Percentiles rank a stretch among this genome's conserved stretches.
phyloP scores from a whole-genome alignment of 2,888 invertebrate species.

The Xanthia icteritia region DNA sequence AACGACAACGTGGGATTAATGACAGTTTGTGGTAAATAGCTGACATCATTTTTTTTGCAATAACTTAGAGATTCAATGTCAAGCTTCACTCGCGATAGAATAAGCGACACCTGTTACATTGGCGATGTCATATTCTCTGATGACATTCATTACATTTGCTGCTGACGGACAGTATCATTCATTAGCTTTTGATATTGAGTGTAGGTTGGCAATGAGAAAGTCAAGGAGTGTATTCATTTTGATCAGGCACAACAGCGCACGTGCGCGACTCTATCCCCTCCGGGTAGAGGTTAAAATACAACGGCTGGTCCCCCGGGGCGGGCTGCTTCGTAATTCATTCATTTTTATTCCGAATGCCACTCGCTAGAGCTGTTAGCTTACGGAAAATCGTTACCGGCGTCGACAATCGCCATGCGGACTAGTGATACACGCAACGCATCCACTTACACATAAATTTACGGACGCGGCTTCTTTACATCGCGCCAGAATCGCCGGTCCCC shows the following conservation, averaged over 20 bases:
- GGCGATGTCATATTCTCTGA: constrained; percentile 55
- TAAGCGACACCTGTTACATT: constrained; percentile 86
- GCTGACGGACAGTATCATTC: constrained; percentile 58
- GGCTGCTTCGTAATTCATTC: constrained; percentile 82
- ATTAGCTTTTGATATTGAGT: constrained; percentile 71
- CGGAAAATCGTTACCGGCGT: constrained; percentile 82
- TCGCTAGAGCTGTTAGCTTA: constrained; percentile 75
- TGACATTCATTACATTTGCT: constrained; percentile 53
- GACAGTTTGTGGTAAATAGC: constrained; percentile 48
- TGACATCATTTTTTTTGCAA: constrained; percentile 73
- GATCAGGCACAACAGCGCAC: constrained; percentile 81
- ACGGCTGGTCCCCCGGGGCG: constrained; percentile 71
- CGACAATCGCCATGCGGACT: constrained; percentile 80
- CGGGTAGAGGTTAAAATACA: constrained; percentile 84
- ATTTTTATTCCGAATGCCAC: constrained; percentile 81
- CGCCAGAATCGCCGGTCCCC: constrained; percentile 93
- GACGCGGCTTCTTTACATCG: constrained; percentile 88
- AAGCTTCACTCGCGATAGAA: constrained; percentile 71
- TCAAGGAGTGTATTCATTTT: constrained; percentile 75
- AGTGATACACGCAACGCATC: constrained; percentile 83
- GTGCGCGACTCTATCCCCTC: constrained; percentile 82
- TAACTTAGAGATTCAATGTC: constrained; percentile 74
- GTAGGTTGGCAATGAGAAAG: constrained; percentile 72
- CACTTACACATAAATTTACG: constrained; percentile 89
- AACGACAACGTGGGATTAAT: constrained; percentile 16